Percentiles rank a stretch among this genome's conserved stretches.
Evolutionary conservation across 2,113 vertebrate species (phyloP).

Genomic region (Aptenodytes patagonicus): DNA sequence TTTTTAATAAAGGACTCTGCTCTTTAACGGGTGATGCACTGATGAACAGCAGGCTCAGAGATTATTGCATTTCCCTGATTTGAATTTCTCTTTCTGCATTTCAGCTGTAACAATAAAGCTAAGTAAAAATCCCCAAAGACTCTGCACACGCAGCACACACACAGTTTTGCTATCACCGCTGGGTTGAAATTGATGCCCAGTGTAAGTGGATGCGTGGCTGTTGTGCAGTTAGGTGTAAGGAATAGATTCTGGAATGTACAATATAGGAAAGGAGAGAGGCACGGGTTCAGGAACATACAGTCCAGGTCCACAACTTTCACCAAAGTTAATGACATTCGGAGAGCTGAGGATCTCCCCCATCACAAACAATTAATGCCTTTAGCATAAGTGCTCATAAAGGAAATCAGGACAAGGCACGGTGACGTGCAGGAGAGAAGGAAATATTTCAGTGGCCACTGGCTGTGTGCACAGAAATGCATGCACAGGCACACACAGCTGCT

Average conservation of each 20-base stretch:
- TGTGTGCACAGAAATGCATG: background rate
- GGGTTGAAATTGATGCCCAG: background rate
- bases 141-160: background rate
- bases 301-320: background rate
- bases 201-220: background rate
- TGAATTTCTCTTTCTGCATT: slow-evolving; percentile 42
- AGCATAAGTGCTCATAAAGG: background rate
- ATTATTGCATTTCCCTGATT: slow-evolving; percentile 49
- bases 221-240: background rate
- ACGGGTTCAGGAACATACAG: accelerated
- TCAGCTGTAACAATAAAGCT: background rate
- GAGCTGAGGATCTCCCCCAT: background rate
- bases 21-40: slow-evolving; percentile 29
- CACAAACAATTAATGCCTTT: background rate
- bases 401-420: background rate
- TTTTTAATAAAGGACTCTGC: slow-evolving; percentile 64
- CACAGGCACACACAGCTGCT: background rate
- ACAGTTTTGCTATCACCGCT: accelerated
- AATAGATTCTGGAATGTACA: background rate
- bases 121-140: background rate
- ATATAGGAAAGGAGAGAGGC: background rate
- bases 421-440: background rate
- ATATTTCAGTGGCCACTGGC: background rate
- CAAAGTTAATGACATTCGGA: background rate
- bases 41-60: slow-evolving; percentile 17